Conservation (phyloP, 2,113 vertebrate species). For the Odobenus rosmarus region DNA sequence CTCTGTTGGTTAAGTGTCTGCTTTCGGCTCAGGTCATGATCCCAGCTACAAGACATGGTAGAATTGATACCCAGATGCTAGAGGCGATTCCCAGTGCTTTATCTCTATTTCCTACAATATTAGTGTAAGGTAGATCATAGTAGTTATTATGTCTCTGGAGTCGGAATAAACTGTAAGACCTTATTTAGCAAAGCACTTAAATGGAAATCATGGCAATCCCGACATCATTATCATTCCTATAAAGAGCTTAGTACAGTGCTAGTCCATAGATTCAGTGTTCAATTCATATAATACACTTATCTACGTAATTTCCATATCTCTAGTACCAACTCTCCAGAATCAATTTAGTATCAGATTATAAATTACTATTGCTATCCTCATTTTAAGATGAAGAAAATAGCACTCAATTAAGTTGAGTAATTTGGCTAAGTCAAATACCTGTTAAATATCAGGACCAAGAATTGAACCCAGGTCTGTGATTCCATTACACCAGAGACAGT, state of each 20-base stretch:
- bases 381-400: conserved; percentile 16
- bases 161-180: neutral
- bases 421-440: neutral
- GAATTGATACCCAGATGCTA: neutral
- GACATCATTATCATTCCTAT: neutral
- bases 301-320: neutral
- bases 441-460: neutral
- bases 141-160: neutral
- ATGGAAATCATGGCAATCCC: neutral
- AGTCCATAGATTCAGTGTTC: neutral
- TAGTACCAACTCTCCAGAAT: neutral
- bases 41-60: neutral
- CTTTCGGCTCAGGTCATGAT: neutral
- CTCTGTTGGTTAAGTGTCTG: neutral
- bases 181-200: neutral
- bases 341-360: neutral
- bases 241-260: neutral
- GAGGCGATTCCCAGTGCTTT: neutral
- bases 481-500: neutral
- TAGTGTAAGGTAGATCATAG: neutral
- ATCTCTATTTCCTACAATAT: neutral
- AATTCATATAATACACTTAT: neutral
- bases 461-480: neutral
- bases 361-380: neutral
- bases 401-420: neutral